Base-by-base conservation (phyloP, 2,888 invertebrate species). In the Nymphalis urticae region DNA sequence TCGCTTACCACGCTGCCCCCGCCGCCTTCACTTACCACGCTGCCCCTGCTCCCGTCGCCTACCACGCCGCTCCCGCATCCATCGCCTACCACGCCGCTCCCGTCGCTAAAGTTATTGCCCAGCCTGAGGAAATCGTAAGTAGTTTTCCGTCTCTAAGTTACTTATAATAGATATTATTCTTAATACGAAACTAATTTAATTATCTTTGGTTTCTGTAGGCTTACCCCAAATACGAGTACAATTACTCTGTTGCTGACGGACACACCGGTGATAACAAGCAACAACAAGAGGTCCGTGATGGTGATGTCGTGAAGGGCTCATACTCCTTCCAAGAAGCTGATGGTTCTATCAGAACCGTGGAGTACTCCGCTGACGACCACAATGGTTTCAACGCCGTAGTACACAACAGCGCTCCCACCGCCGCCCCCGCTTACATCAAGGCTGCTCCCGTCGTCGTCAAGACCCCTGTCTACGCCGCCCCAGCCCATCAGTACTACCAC, bases 201-300 rank as follows among this genome's bases (percentile, higher is more conserved):
- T 32, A 0, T 32, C 27, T 32, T 32, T 6, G 6, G 0, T 42
- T 42, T 42, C 3, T 13, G 0, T 75, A 85, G 85, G 79, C 82
- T 4, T 76, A 85, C 81, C 87, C 88, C 67, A 83, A 86, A 76
- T 88, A 88, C 80, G 87, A 89, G 76, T 93, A 87, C 85, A 86
- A 83, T 70, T 93, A 93, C 82, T 90, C 92, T 59, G 92, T 93
- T 7, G 85, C 90, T 75, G 93, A 93, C 78, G 87, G 87, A 47
- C 90, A 92, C 82, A 90, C 93, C 77, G 93, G 93, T 59, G 93
- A 93, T 85, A 85, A 88, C 81, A 93, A 93, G 82, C 85, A 86
- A 73, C 92, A 91, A 80, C 90, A 91, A 73, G 93, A 93, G 76
- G 75, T 79, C 72, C 86, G 89, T 69, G 93, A 93, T 69, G 93